Base-by-base conservation (phyloP, 37 sponge, comb jelly and placozoan genomes). In the Spongilla lacustris region DNA sequence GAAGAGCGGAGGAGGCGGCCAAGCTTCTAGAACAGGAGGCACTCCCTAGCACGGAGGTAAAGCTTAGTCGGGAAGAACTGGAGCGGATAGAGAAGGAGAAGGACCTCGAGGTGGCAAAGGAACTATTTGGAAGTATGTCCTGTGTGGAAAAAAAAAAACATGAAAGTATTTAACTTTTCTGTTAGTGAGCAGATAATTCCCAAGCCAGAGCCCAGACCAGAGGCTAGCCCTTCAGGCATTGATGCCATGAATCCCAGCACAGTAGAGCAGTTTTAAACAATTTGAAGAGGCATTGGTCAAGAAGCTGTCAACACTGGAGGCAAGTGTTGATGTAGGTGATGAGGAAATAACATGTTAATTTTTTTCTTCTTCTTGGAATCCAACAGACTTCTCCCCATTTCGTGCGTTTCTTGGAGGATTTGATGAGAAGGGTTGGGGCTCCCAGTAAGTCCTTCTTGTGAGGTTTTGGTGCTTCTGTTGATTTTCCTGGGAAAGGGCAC, bases 51-150 rank as follows among this genome's bases (percentile, higher is more conserved):
- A 46, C 46, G 46, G 46, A 46, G 8, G 46, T 33, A 75, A 31
- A 75, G 28, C 71, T 29, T 70, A 25, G 10, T 11, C 28, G 6
- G 5, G 28, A 25, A 6, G 71, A 70, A 70, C 71, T 58, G 27
- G 68, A 25, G 22, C 31, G 81, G 66, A 10, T 87, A 23, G 84
- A 92, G 67, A 69, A 83, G 68, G 85, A 74, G 4, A 19, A 88
- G 10, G 92, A 92, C 32, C 41, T 92, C 22, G 69, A 84, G 32
- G 34, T 72, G 10, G 77, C 88, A 0, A 87, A 71, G 81, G 77
- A 87, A 17, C 58, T 85, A n/a, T 87, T 92, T 69, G 88, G 89
- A 73, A 75, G 82, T 84, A 33, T 24, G 73, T 28, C 46, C n/a
- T n/a, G n/a, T n/a, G n/a, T n/a, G n/a, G n/a, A n/a, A n/a, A n/a